phyloP scores from a whole-genome alignment of 92 coral and sea anemone species.

The Isaurus tuberculatus region DNA sequence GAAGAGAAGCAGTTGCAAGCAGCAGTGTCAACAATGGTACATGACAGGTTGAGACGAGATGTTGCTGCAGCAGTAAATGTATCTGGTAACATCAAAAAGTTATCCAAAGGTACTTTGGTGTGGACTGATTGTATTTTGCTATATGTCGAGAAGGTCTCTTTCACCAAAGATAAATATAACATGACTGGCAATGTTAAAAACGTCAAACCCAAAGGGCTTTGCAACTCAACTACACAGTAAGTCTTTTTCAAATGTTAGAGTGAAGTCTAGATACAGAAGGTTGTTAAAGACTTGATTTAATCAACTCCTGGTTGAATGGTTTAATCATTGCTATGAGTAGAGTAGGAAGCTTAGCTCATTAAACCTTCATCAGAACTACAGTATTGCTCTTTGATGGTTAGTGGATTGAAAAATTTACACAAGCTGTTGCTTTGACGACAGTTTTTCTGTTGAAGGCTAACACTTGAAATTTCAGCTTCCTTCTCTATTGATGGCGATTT shows the following conservation, averaged over 20 bases:
- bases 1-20: constrained; percentile 1
- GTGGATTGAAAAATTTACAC: no score
- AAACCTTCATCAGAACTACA: no score
- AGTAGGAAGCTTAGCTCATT: no score
- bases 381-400: no score
- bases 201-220: not conserved
- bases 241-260: not conserved
- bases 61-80: not conserved
- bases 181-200: not conserved
- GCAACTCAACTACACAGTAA: not conserved
- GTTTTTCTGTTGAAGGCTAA: no score
- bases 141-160: not conserved
- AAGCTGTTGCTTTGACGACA: no score
- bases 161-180: not conserved
- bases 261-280: not conserved
- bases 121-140: constrained; percentile 18
- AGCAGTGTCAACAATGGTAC: not conserved
- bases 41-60: constrained; percentile 27
- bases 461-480: no score
- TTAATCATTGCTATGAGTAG: no score
- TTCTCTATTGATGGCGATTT: no score
- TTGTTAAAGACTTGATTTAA: not conserved
- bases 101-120: not conserved
- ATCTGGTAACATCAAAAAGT: not conserved
- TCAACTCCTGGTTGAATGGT: no score